Evolutionary conservation across 1,140 invertebrate genomes (phyloP), one percentile per base, ranked within the genome.

Genomic region (Thaumetopoea pityocampa): DNA sequence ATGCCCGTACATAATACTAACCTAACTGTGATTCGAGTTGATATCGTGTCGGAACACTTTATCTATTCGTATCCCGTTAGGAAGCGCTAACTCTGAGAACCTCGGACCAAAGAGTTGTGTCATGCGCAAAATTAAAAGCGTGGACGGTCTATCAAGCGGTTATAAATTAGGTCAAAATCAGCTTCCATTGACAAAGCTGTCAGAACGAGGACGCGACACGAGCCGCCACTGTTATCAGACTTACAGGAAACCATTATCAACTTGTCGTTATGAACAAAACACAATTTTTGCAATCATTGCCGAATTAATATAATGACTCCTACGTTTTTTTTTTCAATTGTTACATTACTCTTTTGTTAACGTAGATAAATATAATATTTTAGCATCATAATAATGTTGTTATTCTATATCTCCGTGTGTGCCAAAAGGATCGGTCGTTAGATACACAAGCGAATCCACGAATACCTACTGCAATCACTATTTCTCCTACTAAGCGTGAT

Each of bases 271-370:
- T 65, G 64, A 77, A 73, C 58, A 66, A 72, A 80, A 73, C 67
- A 77, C 53, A 79, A 78, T 81, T 79, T 81, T 81, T 81, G 79
- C 79, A 83, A 81, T 76, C 66, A 59, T 80, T 80, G 76, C 76
- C 79, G 76, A 83, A 82, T 80, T 82, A 74, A 79, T 67, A 65
- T 65, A 43, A 36, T 58, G 61, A 73, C 70, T 77, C 61, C 70
- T 67, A 72, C 68, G 51, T 44, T 56, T 43, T 50, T 52, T 50
- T 54, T 38, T 28, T 18, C 23, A 22, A 12, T 12, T 23, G 30
- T 55, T 35, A 49, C 24, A 38, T n/a, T n/a, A n/a, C n/a, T n/a
- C n/a, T n/a, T n/a, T n/a, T n/a, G n/a, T n/a, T n/a, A n/a, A n/a
- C n/a, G n/a, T n/a, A n/a, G n/a, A n/a, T n/a, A n/a, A n/a, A n/a